phyloP scores from a whole-genome alignment of 2,113 vertebrate species.

The Scopus umbretta region DNA sequence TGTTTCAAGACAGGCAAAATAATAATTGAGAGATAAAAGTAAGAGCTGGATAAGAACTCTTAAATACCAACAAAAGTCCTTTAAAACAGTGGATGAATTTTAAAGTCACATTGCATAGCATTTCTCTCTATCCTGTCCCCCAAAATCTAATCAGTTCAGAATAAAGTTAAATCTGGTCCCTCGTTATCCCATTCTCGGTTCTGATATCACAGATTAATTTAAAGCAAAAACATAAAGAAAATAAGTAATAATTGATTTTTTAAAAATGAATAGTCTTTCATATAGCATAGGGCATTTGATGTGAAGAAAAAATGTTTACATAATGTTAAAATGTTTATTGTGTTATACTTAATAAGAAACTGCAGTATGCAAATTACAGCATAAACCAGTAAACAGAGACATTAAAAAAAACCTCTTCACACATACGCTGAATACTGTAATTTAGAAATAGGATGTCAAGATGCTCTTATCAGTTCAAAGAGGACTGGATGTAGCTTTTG shows the following conservation, averaged over 20 bases:
- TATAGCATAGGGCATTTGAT: background rate
- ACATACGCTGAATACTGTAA: background rate
- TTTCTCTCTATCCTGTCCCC: background rate
- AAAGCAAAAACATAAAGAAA: background rate
- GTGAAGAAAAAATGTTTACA: background rate
- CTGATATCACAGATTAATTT: background rate
- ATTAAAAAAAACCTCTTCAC: background rate
- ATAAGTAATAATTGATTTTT: background rate
- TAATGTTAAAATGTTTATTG: background rate
- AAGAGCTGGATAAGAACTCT: background rate
- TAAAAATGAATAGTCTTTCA: background rate
- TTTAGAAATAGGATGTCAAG: background rate
- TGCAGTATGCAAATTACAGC: background rate
- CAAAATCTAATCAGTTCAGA: background rate
- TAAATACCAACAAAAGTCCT: background rate
- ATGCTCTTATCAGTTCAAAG: background rate
- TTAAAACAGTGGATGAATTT: background rate
- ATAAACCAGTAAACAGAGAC: background rate
- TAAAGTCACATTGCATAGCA: background rate
- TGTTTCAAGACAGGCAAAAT: background rate
- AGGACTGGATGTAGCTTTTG: background rate
- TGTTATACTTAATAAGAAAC: background rate
- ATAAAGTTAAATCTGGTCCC: background rate
- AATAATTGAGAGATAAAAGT: background rate
- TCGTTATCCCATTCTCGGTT: background rate